Evolutionary conservation across 2,888 invertebrate genomes (phyloP).

Genomic region (Leptinotarsa haldemani): DNA sequence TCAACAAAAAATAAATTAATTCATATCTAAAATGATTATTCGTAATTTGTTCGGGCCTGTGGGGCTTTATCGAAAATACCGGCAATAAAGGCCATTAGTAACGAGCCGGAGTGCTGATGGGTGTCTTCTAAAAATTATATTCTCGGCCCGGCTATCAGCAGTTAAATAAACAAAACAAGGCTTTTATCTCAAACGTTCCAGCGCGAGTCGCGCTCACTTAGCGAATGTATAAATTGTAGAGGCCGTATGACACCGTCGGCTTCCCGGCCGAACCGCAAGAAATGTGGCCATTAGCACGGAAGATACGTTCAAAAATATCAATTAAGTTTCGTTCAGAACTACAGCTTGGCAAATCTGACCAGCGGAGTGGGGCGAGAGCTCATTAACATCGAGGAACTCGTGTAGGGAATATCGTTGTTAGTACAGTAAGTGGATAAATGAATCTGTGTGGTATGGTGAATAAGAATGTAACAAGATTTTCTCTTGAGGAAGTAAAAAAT

Average conservation of each 20-base stretch:
- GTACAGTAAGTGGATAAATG: no score
- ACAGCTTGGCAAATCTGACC: neutral
- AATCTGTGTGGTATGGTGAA: no score
- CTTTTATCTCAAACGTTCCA: constrained; percentile 63
- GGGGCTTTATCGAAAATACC: constrained; percentile 46
- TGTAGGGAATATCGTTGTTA: no score
- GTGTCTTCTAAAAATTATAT: constrained; percentile 56
- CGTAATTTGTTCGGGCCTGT: constrained; percentile 48
- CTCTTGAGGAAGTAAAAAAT: no score
- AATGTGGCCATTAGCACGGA: constrained; percentile 34
- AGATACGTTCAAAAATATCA: constrained; percentile 24
- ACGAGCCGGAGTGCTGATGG: constrained; percentile 47
- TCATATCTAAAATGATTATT: constrained; percentile 47
- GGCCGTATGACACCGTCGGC: constrained; percentile 43
- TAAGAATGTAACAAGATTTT: no score
- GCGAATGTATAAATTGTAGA: constrained; percentile 60
- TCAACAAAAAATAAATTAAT: constrained; percentile 45
- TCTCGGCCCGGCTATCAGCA: constrained; percentile 54
- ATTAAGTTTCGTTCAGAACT: neutral
- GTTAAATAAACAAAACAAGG: constrained; percentile 60
- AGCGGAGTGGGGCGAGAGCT: no score
- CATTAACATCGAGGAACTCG: no score
- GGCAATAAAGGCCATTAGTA: constrained; percentile 53
- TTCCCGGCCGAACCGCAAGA: constrained; percentile 35
- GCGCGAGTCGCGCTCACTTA: constrained; percentile 61